Percentiles rank a stretch among this genome's conserved stretches.
These are phyloP conservation scores for Tipula confusa DNA, from an alignment of 2,888 invertebrate species.

Conservation along the genomic window DNA sequence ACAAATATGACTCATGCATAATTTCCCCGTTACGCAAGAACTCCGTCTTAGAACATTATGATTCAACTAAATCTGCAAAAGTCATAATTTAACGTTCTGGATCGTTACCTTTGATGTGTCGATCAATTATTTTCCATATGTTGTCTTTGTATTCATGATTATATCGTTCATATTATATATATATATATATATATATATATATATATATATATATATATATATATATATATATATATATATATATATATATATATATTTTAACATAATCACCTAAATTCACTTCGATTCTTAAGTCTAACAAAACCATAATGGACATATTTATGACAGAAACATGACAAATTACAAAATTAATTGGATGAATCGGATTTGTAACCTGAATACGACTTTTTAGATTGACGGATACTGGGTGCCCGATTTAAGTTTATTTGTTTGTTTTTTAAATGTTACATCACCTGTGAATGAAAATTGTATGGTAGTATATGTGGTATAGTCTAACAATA, in stretches of 20 bases:
- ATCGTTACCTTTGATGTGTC: background rate
- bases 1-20: background rate
- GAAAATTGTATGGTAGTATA: background rate
- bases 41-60: background rate
- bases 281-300: background rate
- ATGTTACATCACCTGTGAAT: conserved; percentile 3
- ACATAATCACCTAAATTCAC: background rate
- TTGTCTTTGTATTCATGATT: background rate
- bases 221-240: background rate
- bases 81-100: background rate
- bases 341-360: background rate
- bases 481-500: background rate
- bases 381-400: background rate
- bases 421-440: background rate
- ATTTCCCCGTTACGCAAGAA: background rate
- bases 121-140: background rate
- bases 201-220: background rate
- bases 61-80: background rate
- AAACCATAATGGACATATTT: background rate
- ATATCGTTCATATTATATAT: too few species aligned
- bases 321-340: background rate
- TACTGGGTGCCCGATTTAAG: background rate
- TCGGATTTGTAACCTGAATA: background rate
- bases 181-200: background rate
- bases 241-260: background rate